A percentile compares a stretch with the other conserved stretches of the same genome.
Conservation (phyloP, 2,113 vertebrate species). For the Plotosus lineatus region DNA sequence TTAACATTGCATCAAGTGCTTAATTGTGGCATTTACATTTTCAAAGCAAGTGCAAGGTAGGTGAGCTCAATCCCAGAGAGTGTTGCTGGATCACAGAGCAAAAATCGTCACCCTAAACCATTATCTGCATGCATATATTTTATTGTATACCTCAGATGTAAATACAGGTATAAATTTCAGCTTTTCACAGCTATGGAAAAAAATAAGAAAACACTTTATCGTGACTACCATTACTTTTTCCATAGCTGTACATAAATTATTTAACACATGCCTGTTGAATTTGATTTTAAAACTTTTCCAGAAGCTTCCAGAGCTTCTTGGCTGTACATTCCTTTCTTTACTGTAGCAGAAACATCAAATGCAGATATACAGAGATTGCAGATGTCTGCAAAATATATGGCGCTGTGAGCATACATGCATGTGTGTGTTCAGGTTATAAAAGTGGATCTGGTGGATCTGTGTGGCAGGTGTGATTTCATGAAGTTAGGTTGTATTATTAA, state of each 20-base stretch:
- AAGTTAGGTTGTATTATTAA: background rate
- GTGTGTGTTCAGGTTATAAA: slow-evolving; percentile 26
- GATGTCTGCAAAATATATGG: background rate
- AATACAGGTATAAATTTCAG: background rate
- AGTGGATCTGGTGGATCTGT: slow-evolving; percentile 18
- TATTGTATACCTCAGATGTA: background rate
- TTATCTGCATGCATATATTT: background rate
- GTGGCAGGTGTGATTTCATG: slow-evolving; percentile 22
- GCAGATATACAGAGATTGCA: slow-evolving; percentile 43
- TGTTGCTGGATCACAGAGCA: background rate
- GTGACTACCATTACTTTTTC: too few relatives aligned
- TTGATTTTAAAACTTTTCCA: background rate
- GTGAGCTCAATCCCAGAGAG: background rate
- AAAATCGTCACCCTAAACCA: background rate
- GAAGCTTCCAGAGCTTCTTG: slow-evolving; percentile 2
- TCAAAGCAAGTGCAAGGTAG: background rate
- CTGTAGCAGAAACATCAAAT: slow-evolving; percentile 28
- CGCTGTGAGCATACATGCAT: background rate
- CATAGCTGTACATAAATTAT: background rate
- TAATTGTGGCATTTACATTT: background rate
- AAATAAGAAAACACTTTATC: too few relatives aligned
- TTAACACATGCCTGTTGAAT: background rate
- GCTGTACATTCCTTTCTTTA: background rate
- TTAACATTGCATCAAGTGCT: background rate
- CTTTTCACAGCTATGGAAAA: too few relatives aligned